Conservation (phyloP, 2,888 invertebrate genomes). For the Xanthia icteritia region DNA sequence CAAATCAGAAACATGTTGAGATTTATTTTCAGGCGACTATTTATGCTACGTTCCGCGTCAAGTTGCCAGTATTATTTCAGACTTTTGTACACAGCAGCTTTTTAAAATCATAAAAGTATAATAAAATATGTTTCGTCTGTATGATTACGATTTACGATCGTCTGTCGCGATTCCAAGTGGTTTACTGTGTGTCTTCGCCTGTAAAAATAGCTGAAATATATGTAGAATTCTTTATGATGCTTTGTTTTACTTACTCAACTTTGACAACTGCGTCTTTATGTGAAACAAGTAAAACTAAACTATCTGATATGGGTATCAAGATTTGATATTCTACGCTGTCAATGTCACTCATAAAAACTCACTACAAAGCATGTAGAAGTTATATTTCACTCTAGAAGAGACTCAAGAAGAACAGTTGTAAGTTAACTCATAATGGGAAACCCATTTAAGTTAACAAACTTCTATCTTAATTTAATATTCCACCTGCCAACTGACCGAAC, state of each 20-base stretch:
- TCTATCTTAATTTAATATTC: constrained; percentile 31
- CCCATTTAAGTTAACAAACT: constrained; percentile 34
- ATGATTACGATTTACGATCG: constrained; percentile 44
- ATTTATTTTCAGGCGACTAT: too few species aligned
- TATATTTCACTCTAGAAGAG: constrained; percentile 5
- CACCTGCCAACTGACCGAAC: constrained; percentile 11
- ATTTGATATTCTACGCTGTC: not conserved
- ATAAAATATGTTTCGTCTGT: constrained; percentile 27
- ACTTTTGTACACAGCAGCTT: not conserved
- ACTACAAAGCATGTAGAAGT: not conserved
- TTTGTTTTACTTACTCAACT: constrained; percentile 30
- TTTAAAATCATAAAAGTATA: constrained; percentile 41
- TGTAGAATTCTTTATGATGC: constrained; percentile 10
- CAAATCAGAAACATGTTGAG: not conserved
- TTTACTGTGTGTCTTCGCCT: constrained; percentile 8
- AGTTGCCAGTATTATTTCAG: not conserved
- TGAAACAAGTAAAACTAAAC: not conserved
- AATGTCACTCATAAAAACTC: not conserved
- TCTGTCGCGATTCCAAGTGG: constrained; percentile 25
- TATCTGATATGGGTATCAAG: not conserved
- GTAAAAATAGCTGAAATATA: constrained; percentile 34
- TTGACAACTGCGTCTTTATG: not conserved
- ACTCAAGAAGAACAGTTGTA: not conserved
- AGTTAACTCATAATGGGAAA: constrained; percentile 17
- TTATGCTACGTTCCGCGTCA: not conserved